Evolutionary conservation across 1,140 invertebrate species (phyloP).

Genomic region (Brachionus paranguensis): DNA sequence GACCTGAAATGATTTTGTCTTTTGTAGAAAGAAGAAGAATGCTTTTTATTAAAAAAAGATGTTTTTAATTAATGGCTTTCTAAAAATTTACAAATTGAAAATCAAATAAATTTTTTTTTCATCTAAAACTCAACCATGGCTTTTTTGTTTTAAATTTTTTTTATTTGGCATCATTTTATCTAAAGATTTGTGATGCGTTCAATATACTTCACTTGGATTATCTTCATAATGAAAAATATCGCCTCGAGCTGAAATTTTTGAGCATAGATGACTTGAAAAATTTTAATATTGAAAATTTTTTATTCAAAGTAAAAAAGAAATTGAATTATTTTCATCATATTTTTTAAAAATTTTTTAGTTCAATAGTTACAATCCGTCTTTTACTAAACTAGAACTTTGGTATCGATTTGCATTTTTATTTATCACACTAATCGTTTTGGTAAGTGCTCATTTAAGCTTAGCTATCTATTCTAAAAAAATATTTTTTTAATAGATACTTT

Average conservation of each 20-base stretch:
- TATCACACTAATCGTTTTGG: slow-evolving; percentile 75
- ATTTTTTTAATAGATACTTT: slow-evolving; percentile 70
- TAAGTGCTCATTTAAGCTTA: slow-evolving; percentile 60
- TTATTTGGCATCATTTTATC: not conserved
- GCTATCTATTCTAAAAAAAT: slow-evolving; percentile 20
- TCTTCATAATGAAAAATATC: slow-evolving; percentile 77
- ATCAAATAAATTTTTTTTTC: not conserved
- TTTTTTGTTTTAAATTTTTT: not conserved
- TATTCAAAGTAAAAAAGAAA: slow-evolving; percentile 73
- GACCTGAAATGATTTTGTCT: not conserved
- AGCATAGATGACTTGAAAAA: slow-evolving; percentile 6
- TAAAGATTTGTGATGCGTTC: slow-evolving; percentile 74
- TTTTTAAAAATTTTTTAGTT: slow-evolving; percentile 66
- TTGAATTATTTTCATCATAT: slow-evolving; percentile 47
- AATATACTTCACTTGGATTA: slow-evolving; percentile 82
- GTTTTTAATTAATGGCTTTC: not conserved
- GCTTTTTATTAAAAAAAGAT: not conserved
- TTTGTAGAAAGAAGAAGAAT: not conserved
- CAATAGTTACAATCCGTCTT: slow-evolving; percentile 86
- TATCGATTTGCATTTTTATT: slow-evolving; percentile 85
- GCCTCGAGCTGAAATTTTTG: slow-evolving; percentile 65
- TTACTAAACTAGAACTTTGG: slow-evolving; percentile 93
- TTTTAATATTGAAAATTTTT: slow-evolving; percentile 67
- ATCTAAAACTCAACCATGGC: not conserved
- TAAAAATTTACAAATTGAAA: not conserved